Evolutionary conservation across 2,113 vertebrate genomes (phyloP), one percentile per base, ranked within the genome.

Genomic region (Colaptes auratus): DNA sequence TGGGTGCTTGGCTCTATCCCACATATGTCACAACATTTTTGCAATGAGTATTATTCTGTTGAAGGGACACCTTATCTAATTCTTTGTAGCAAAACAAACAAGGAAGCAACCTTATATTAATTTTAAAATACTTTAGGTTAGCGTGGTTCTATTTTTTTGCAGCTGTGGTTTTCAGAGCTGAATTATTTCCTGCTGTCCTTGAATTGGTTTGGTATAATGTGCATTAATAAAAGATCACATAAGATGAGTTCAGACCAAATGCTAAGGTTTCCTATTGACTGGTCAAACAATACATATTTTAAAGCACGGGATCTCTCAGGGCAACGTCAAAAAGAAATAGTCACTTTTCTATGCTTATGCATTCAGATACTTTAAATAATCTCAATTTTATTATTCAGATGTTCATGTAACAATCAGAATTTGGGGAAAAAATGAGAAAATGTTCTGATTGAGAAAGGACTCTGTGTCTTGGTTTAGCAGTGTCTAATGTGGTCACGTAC

Each of bases 401-500:
- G 93, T 98, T 98, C 99, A 98, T 95, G 98, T 98, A 98, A 98
- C 98, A 99, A 98, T 99, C 98, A 98, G 98, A 99, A 98, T 98
- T 99, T 98, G 97, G 98, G 98, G 98, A 98, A 97, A 96, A 98
- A 98, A 98, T 98, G 98, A 99, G 99, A 98, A 99, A 98, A 99
- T 98, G 98, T 98, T 98, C 98, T 98, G 98, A 99, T 99, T 98
- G 98, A 98, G 98, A 98, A 97, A 98, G 97, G 97, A 98, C 98
- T 98, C 98, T 97, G 97, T 98, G 98, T 98, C 98, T 97, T 98
- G 97, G 98, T 98, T 98, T 98, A 98, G 98, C 98, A 98, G 89
- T 98, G 98, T 99, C 99, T 99, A 99, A 99, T 99, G 98, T 99
- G 99, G 98, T 99, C 99, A 99, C 99, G 99, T 99, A 98, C 98